These are phyloP conservation scores for Argyrosomus regius DNA, from an alignment of 2,797 vertebrate genomes.

Conservation along the genomic window DNA sequence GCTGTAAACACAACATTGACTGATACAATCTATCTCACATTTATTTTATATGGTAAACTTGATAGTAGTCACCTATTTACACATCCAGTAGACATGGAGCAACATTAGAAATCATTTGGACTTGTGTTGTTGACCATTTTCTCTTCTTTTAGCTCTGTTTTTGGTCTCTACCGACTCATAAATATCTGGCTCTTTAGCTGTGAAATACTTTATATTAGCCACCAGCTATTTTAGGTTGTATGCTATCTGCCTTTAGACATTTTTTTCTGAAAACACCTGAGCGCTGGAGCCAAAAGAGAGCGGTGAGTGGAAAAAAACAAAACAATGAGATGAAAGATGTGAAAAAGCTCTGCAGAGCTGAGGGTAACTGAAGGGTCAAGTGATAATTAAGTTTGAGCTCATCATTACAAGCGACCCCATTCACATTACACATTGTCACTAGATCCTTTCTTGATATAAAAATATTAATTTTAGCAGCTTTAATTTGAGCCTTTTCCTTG, in stretches of 20 bases:
- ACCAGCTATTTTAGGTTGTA: not conserved
- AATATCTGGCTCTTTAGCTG: not conserved
- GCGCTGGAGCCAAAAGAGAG: too few species aligned
- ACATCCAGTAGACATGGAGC: not conserved
- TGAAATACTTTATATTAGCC: not conserved
- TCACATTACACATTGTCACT: too few species aligned
- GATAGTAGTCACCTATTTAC: not conserved
- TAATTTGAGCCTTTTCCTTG: not conserved
- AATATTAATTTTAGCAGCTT: slow-evolving; percentile 10
- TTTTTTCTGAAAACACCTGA: not conserved
- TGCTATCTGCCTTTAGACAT: not conserved
- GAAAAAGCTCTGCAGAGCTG: too few species aligned
- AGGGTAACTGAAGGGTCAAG: not conserved
- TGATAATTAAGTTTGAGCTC: slow-evolving; percentile 15
- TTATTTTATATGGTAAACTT: too few species aligned
- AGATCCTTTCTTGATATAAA: slow-evolving; percentile 13
- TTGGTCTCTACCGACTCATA: not conserved
- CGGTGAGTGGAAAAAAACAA: not conserved
- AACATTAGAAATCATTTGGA: not conserved
- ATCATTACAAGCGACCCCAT: not conserved
- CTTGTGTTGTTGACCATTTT: not conserved
- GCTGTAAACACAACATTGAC: not conserved
- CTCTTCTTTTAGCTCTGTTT: not conserved
- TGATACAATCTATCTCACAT: not conserved
- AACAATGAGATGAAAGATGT: not conserved